A percentile compares a stretch with the other conserved stretches of the same genome.
Evolutionary conservation across 2,113 vertebrate species (phyloP).

Genomic region (Sarotherodon lohbergeri): DNA sequence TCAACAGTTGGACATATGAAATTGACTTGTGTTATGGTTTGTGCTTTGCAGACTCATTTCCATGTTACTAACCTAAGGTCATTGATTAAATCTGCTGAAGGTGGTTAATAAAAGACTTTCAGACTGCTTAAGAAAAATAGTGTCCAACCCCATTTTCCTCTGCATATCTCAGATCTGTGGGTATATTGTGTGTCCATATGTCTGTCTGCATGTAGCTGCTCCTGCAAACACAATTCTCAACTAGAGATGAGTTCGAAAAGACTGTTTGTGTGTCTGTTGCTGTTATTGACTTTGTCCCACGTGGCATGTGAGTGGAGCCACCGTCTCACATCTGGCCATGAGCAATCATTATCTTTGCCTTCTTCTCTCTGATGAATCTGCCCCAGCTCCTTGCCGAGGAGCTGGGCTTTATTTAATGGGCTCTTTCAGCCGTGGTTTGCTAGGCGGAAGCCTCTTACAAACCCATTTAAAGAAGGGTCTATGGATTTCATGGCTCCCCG

Average conservation of each 20-base stretch:
- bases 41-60: not conserved
- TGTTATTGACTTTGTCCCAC: conserved; percentile 59
- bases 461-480: conserved; percentile 76
- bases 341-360: conserved; percentile 74
- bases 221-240: not conserved
- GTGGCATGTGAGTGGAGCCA: conserved; percentile 42
- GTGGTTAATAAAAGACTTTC: not conserved
- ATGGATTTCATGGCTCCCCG: conserved; percentile 77
- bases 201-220: not conserved
- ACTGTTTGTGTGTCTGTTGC: conserved; percentile 26
- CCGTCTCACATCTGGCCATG: conserved; percentile 66
- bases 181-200: not conserved
- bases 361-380: conserved; percentile 70
- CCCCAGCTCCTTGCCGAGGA: conserved; percentile 52
- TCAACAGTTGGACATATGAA: not conserved
- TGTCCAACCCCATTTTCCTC: not conserved
- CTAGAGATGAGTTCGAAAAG: not conserved
- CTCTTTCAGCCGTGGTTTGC: conserved; percentile 69
- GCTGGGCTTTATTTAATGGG: conserved; percentile 72
- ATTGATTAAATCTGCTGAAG: not conserved
- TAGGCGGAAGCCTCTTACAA: conserved; percentile 73
- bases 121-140: not conserved
- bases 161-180: not conserved
- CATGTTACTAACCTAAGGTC: not conserved
- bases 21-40: not conserved